These are phyloP conservation scores for Holotrichia oblita DNA, from an alignment of 1,140 invertebrate genomes.

Conservation along the genomic window DNA sequence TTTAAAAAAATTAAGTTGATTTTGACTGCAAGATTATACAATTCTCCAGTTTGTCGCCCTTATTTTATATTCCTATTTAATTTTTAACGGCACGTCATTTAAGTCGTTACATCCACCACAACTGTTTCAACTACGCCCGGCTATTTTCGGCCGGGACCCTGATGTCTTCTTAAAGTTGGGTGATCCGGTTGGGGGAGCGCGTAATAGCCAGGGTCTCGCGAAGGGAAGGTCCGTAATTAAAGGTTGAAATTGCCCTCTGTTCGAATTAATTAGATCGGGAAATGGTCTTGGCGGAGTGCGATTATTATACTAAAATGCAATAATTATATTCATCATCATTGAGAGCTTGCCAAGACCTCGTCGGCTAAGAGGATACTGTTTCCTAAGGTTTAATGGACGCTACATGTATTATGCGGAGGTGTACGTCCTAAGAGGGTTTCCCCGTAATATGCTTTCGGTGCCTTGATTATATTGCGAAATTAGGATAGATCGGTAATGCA, in stretches of 20 bases:
- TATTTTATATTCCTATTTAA: neutral
- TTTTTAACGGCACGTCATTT: neutral
- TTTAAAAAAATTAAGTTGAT: too few species aligned
- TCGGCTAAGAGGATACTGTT: too few species aligned
- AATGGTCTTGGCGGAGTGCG: neutral
- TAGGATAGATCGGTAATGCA: too few species aligned
- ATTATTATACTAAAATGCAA: slow-evolving; percentile 17
- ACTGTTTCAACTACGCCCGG: neutral
- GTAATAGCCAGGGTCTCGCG: neutral
- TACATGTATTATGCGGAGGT: too few species aligned
- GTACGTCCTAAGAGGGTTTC: too few species aligned
- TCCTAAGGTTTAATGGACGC: too few species aligned
- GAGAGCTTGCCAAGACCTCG: neutral
- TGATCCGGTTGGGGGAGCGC: neutral
- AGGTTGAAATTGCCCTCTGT: slow-evolving; percentile 27
- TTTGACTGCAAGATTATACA: too few species aligned
- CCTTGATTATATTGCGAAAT: too few species aligned
- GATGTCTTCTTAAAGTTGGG: neutral
- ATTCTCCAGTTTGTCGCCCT: too few species aligned
- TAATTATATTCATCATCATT: slow-evolving; percentile 15
- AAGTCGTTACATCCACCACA: slow-evolving; percentile 2
- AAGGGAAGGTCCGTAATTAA: neutral
- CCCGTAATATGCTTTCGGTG: too few species aligned
- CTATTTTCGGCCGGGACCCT: neutral
- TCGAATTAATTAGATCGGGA: slow-evolving; percentile 29